Evolutionary conservation across 2,888 invertebrate genomes (phyloP).

Genomic region (Callosobruchus maculatus): DNA sequence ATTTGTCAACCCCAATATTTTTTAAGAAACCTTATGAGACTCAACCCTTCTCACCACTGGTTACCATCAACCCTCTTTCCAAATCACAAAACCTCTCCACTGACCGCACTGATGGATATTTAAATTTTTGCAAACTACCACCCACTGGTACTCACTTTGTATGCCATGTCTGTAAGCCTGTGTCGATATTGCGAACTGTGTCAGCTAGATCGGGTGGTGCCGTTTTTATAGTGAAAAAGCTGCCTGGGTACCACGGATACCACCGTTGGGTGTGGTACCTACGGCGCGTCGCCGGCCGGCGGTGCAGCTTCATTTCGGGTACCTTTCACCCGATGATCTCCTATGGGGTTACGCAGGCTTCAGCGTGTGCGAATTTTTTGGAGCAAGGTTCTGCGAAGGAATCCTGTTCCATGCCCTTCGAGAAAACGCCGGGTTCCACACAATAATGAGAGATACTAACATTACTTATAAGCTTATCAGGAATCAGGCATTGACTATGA

Average conservation of each 20-base stretch:
- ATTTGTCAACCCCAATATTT: too few species aligned
- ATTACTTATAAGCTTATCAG: too few species aligned
- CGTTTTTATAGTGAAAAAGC: not conserved
- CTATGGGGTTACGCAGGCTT: not conserved
- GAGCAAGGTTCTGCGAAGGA: not conserved
- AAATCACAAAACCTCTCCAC: not conserved
- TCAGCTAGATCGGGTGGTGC: not conserved
- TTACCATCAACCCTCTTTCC: not conserved
- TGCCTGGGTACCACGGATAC: not conserved
- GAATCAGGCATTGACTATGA: too few species aligned
- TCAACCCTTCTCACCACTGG: too few species aligned
- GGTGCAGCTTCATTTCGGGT: not conserved
- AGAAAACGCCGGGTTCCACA: not conserved
- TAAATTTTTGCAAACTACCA: not conserved
- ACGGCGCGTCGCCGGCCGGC: not conserved
- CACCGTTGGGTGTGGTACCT: not conserved
- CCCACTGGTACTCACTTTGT: not conserved
- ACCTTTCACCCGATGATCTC: not conserved
- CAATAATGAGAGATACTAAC: too few species aligned
- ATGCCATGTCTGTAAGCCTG: not conserved
- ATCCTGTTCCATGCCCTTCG: not conserved
- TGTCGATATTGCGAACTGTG: not conserved
- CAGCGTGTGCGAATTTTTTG: not conserved
- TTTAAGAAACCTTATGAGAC: too few species aligned
- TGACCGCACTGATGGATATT: not conserved